Base-by-base conservation (phyloP, 1,140 invertebrate genomes). In the honey bee (Apis mellifera) region DNA sequence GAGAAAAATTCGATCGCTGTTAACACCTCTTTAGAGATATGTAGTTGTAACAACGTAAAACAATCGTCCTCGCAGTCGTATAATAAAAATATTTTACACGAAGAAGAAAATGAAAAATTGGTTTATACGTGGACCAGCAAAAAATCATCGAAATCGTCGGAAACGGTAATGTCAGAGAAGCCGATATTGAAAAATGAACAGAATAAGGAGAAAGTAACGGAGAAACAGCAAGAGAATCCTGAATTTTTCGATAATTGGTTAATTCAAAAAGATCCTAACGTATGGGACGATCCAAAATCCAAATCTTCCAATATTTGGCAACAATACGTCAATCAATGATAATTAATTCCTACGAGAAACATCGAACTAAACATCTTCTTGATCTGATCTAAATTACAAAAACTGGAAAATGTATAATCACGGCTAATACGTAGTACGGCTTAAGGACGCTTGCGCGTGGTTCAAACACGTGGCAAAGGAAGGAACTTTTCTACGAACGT, bases 381-480 rank as follows among this genome's bases (percentile, higher is more conserved):
- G 32, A 42, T 26, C 7, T 52, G 50, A 70, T n/a, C n/a, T 52
- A 76, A 19, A 52, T 59, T 21, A 13, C 26, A 13, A n/a, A n/a
- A n/a, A n/a, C 9, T 8, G 17, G 71, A 79, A 48, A 48, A 42
- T 32, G n/a, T n/a, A 73, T 57, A 57, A 54, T 78, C 23, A 15
- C 9, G 12, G 15, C 26, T 48, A 32, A 48, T 26, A 54, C 60
- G 52, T 54, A 54, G 9, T 12, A 42, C 32, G 5, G 19, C 21
- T 57, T 68, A 57, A 86, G 83, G 71, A 90, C 91, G 91, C 90
- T 77, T 91, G 91, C 90, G 91, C 91, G 72, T 59, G 72, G 32
- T 82, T 86, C 69, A 65, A 89, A 88, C 91, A 92, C 91, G 91
- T 92, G 91, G 86, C 78, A 76, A 89, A 87, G 84, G 83, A 84